Conservation (phyloP, 2,113 vertebrate species). For the Oxyruncus cristatus region DNA sequence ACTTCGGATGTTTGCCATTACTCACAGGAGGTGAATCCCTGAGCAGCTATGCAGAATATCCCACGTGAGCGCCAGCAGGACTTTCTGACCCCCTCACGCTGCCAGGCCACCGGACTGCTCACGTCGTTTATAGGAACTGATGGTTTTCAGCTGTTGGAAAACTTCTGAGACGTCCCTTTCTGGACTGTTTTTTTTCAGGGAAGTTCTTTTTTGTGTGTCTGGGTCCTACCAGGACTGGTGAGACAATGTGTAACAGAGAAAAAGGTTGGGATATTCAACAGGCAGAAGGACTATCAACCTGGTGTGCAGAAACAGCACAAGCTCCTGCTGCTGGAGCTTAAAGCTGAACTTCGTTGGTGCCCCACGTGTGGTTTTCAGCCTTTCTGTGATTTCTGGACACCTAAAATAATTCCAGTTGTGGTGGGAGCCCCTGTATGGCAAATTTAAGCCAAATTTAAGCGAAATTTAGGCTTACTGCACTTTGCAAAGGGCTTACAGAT, state of each 20-base stretch:
- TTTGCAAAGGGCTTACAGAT: neutral
- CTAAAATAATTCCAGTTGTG: neutral
- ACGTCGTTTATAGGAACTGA: neutral
- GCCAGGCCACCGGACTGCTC: neutral
- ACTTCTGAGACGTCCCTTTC: neutral
- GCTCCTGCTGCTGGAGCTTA: neutral
- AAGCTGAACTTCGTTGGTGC: neutral
- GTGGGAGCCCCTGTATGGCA: neutral
- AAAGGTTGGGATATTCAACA: neutral
- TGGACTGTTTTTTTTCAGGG: neutral
- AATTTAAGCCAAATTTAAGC: neutral
- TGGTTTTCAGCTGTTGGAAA: slow-evolving; percentile 20
- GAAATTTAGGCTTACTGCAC: neutral
- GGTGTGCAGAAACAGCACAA: neutral
- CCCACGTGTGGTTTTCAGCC: neutral
- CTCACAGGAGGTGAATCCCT: slow-evolving; percentile 64
- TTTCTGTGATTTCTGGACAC: neutral
- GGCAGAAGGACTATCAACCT: neutral
- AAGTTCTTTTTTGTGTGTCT: neutral
- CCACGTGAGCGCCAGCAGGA: neutral
- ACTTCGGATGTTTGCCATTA: slow-evolving; percentile 30
- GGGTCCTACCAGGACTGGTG: neutral
- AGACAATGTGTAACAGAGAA: neutral
- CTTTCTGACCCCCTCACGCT: neutral
- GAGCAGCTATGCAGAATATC: slow-evolving; percentile 46